Evolutionary conservation across 2,888 invertebrate species (phyloP).

Genomic region (Sinodicranocentrus sp.): DNA sequence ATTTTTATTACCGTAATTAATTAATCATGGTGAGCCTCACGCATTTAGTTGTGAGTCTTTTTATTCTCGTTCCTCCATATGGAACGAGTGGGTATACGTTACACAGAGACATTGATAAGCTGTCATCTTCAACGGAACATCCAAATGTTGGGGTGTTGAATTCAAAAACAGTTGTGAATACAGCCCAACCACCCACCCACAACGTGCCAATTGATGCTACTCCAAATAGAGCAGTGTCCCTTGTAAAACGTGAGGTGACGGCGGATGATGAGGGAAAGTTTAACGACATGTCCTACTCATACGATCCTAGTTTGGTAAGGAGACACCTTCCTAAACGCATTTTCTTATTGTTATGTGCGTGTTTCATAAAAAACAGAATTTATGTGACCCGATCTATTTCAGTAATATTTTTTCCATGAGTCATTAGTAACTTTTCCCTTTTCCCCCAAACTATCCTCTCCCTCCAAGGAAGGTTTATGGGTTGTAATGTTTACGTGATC

Average conservation of each 20-base stretch:
- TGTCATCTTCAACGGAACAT: constrained; percentile 16
- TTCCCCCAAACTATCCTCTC: background rate
- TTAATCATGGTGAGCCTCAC: constrained; percentile 40
- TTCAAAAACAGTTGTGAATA: constrained; percentile 11
- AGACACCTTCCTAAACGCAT: no score
- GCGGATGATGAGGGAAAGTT: constrained; percentile 17
- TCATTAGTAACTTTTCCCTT: background rate
- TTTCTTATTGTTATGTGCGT: background rate
- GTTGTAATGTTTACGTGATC: no score
- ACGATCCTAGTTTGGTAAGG: constrained; percentile 52
- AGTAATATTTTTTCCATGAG: no score
- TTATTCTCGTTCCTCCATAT: constrained; percentile 37
- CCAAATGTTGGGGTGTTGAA: background rate
- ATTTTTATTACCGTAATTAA: background rate
- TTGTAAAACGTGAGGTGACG: constrained; percentile 52
- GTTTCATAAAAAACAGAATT: background rate
- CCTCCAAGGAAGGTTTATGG: no score
- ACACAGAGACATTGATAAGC: constrained; percentile 10
- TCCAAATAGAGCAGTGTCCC: constrained; percentile 17
- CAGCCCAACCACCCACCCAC: constrained; percentile 32
- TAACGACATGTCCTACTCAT: constrained; percentile 33
- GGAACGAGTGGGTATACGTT: constrained; percentile 40
- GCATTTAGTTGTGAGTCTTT: constrained; percentile 30
- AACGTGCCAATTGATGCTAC: constrained; percentile 44
- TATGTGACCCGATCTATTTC: background rate